A percentile compares a stretch with the other conserved stretches of the same genome.
These are phyloP conservation scores for Medauroidea extradentata DNA, from an alignment of 1,140 invertebrate species.

Conservation along the genomic window DNA sequence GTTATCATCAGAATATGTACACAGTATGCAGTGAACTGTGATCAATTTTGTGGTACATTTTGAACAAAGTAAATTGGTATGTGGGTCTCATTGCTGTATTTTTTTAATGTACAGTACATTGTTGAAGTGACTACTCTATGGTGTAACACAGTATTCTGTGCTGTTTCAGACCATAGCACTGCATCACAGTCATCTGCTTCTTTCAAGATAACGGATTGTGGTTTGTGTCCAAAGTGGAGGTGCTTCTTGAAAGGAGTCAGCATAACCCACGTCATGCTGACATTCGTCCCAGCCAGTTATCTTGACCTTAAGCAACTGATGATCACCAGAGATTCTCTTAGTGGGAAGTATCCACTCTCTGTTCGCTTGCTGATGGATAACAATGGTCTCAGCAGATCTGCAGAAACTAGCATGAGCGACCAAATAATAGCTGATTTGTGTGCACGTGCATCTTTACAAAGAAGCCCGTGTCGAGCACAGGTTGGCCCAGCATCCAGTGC, in stretches of 20 bases:
- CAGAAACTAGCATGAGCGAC: background rate
- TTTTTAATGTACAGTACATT: too few species aligned
- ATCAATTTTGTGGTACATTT: too few species aligned
- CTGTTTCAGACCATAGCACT: constrained; percentile 6
- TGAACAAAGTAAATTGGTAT: too few species aligned
- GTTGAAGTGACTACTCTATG: too few species aligned
- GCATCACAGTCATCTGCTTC: too few species aligned
- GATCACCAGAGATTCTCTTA: constrained; percentile 17
- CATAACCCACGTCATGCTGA: constrained; percentile 59
- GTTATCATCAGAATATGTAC: too few species aligned
- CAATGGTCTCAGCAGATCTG: background rate
- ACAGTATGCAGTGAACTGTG: too few species aligned
- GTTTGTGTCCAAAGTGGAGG: constrained; percentile 47
- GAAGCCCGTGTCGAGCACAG: background rate
- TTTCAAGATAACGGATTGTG: too few species aligned
- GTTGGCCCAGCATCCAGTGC: background rate
- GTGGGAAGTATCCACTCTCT: constrained; percentile 1
- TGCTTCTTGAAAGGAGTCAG: constrained; percentile 65
- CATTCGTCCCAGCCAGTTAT: constrained; percentile 61
- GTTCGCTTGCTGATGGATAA: background rate
- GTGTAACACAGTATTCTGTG: too few species aligned
- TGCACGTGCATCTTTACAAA: background rate
- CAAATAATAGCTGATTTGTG: background rate
- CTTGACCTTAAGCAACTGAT: constrained; percentile 50
- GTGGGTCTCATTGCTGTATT: too few species aligned